Conservation (phyloP, 2,888 invertebrate genomes). For the Homarus gammarus region DNA sequence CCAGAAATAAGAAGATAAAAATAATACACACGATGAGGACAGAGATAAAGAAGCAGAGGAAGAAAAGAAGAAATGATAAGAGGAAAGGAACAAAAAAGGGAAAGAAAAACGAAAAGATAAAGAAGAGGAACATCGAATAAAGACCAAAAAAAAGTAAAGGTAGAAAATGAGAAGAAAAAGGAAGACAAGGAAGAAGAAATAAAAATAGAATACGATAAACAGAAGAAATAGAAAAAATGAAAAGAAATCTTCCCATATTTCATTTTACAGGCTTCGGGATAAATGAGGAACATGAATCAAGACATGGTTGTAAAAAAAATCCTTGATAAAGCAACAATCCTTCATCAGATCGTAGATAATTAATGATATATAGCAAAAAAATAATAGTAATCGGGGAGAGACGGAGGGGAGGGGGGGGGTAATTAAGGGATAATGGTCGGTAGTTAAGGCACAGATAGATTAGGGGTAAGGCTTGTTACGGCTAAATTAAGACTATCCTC, state of each 20-base stretch:
- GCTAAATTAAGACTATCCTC: background rate
- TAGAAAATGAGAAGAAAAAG: no score
- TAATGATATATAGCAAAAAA: background rate
- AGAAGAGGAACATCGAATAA: background rate
- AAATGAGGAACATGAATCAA: background rate
- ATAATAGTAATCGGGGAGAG: background rate
- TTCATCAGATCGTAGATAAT: background rate
- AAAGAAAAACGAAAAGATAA: background rate
- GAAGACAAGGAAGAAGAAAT: background rate
- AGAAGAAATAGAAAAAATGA: background rate
- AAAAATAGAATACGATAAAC: background rate
- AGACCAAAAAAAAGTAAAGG: no score
- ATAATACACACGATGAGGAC: no score
- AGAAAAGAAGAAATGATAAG: background rate
- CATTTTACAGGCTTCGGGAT: background rate
- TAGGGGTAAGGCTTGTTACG: background rate
- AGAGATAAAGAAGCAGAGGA: background rate
- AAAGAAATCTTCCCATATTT: background rate
- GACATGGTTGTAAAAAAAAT: background rate
- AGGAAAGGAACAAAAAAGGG: background rate
- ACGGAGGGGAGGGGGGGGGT: no score
- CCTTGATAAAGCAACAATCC: background rate
- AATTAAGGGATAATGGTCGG: slow-evolving; percentile 4
- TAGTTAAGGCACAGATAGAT: background rate
- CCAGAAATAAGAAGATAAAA: background rate